phyloP scores from a whole-genome alignment of 1,140 invertebrate genomes.

The Dufourea novaeangliae region DNA sequence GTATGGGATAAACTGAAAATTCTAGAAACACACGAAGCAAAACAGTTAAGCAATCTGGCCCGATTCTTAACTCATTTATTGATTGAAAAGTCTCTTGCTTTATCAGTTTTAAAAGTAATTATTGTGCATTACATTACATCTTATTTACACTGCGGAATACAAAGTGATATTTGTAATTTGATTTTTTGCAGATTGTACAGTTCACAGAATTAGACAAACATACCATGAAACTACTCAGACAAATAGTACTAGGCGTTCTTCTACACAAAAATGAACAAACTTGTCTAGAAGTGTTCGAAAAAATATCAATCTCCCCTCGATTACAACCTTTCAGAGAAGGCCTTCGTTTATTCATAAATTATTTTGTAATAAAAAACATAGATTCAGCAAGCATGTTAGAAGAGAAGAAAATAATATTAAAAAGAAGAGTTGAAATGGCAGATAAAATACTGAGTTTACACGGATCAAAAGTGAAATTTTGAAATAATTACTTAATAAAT shows the following conservation, averaged over 20 bases:
- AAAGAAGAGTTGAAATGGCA: conserved; percentile 81
- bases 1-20: conserved; percentile 97
- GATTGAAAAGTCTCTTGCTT: conserved; percentile 87
- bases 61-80: conserved; percentile 92
- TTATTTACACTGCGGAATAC: not conserved
- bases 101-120: conserved; percentile 93
- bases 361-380: conserved; percentile 88
- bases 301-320: conserved; percentile 85
- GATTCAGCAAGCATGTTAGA: conserved; percentile 80
- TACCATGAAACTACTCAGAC: conserved; percentile 87
- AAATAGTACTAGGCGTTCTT: conserved; percentile 87
- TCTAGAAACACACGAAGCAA: conserved; percentile 84
- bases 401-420: conserved; percentile 81
- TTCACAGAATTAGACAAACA: conserved; percentile 89
- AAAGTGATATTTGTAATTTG: conserved; percentile 23
- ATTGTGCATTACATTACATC: not conserved
- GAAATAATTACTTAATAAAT: conserved; percentile 32
- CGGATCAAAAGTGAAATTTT: conserved; percentile 68
- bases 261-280: conserved; percentile 83
- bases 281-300: conserved; percentile 85
- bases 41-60: conserved; percentile 89
- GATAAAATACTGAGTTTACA: conserved; percentile 82
- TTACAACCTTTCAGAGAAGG: conserved; percentile 89
- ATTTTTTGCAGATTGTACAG: conserved; percentile 86
- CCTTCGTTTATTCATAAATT: conserved; percentile 89